Conservation (phyloP, 2,888 invertebrate genomes). For the Amphipyra tragopoginis region DNA sequence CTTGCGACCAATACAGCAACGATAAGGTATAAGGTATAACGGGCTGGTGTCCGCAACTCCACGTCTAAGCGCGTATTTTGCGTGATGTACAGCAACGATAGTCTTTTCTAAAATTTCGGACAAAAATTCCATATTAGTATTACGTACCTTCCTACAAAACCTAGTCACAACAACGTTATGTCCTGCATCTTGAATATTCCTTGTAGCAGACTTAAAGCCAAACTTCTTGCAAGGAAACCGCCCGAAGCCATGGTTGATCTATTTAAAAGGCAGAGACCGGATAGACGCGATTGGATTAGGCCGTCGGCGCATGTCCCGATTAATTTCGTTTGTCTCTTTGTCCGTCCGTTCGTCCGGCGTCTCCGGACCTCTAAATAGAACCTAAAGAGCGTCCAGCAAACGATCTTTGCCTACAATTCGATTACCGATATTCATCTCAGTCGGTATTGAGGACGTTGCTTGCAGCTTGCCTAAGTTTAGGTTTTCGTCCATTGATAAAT, state of each 20-base stretch:
- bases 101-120: too few relatives aligned
- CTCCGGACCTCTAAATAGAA: slow-evolving; percentile 69
- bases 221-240: slow-evolving; percentile 56
- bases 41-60: too few relatives aligned
- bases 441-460: slow-evolving; percentile 15
- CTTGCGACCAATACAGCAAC: too few relatives aligned
- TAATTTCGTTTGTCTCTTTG: slow-evolving; percentile 88
- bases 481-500: not conserved
- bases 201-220: slow-evolving; percentile 21
- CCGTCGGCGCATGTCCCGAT: slow-evolving; percentile 82
- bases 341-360: slow-evolving; percentile 66
- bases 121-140: too few relatives aligned
- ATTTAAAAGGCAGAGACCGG: slow-evolving; percentile 74
- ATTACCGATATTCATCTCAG: slow-evolving; percentile 78
- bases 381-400: slow-evolving; percentile 80
- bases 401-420: slow-evolving; percentile 80
- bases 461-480: slow-evolving; percentile 11
- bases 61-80: too few relatives aligned
- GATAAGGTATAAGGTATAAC: too few relatives aligned
- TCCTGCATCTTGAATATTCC: slow-evolving; percentile 22
- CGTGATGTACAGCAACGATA: too few relatives aligned
- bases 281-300: slow-evolving; percentile 80
- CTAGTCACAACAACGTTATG: slow-evolving; percentile 26
- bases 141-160: not conserved
- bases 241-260: slow-evolving; percentile 59